Evolutionary conservation across 2,888 invertebrate species (phyloP).

Genomic region (Nymphalis polychloros): DNA sequence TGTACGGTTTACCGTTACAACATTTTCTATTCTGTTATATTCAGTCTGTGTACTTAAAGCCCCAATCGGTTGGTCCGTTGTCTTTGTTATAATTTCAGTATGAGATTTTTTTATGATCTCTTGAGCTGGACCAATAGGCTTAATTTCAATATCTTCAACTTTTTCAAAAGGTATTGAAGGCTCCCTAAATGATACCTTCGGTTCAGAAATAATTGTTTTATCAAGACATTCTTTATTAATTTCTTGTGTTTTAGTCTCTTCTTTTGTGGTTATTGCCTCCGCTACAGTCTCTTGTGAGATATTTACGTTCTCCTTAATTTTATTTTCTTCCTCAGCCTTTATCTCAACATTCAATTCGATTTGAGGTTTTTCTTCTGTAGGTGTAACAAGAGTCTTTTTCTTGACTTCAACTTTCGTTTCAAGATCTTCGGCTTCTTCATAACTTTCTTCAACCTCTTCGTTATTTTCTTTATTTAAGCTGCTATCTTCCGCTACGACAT

Average conservation of each 20-base stretch:
- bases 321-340: constrained; percentile 38
- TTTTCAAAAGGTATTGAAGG: constrained; percentile 73
- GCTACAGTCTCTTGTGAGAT: constrained; percentile 29
- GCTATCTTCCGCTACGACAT: constrained; percentile 31
- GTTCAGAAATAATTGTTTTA: constrained; percentile 43
- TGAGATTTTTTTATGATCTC: constrained; percentile 66
- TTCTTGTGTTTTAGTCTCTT: constrained; percentile 39
- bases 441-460: constrained; percentile 44
- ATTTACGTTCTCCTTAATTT: constrained; percentile 33
- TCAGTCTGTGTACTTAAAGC: constrained; percentile 68
- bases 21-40: constrained; percentile 72
- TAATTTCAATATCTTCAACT: constrained; percentile 75
- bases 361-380: not conserved
- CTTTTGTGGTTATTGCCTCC: constrained; percentile 21
- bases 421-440: constrained; percentile 43
- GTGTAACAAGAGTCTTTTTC: constrained; percentile 5
- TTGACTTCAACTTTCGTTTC: constrained; percentile 42
- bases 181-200: constrained; percentile 61
- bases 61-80: constrained; percentile 56
- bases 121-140: constrained; percentile 66
- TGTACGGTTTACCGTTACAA: constrained; percentile 72
- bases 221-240: constrained; percentile 33
- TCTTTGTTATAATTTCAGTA: constrained; percentile 69
- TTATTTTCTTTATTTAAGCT: constrained; percentile 43
- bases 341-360: not conserved